These are phyloP conservation scores for Anoncus sp. DNA, from an alignment of 2,888 invertebrate genomes.

Conservation along the genomic window DNA sequence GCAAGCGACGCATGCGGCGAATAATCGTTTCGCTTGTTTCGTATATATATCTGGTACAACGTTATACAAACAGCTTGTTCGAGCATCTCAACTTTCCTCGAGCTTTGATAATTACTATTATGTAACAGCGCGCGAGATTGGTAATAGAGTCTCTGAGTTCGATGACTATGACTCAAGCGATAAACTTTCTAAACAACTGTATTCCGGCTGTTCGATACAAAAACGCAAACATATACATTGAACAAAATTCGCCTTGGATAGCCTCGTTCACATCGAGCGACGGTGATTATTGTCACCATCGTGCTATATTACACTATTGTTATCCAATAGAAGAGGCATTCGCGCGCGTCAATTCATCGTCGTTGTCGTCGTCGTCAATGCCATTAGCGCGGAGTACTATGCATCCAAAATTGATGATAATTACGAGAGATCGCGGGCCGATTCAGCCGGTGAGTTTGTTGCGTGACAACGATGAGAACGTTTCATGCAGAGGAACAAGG, in stretches of 20 bases:
- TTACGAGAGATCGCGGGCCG: conserved; percentile 1
- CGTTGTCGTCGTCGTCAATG: conserved; percentile 12
- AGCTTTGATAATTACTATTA: conserved; percentile 14
- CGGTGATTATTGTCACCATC: conserved; percentile 26
- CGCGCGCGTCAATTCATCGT: conserved; percentile 12
- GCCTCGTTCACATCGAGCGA: conserved; percentile 1
- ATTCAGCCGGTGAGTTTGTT: background rate
- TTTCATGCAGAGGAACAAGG: background rate
- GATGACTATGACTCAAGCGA: conserved; percentile 1
- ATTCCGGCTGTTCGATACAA: background rate
- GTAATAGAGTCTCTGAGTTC: background rate
- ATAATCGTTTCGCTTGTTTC: conserved; percentile 28
- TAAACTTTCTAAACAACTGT: conserved; percentile 4
- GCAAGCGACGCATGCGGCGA: conserved; percentile 13
- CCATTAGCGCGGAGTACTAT: conserved; percentile 14
- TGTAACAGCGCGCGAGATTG: background rate
- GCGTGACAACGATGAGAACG: background rate
- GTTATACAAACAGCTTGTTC: background rate
- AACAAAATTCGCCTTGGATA: background rate
- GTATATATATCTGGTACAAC: conserved; percentile 1
- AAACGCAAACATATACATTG: background rate
- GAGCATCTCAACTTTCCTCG: background rate
- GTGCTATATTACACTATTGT: conserved; percentile 13
- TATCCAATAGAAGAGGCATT: conserved; percentile 10
- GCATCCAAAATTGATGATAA: conserved; percentile 38